Conservation (phyloP, 1,140 invertebrate genomes). For the Megalopta genalis region DNA sequence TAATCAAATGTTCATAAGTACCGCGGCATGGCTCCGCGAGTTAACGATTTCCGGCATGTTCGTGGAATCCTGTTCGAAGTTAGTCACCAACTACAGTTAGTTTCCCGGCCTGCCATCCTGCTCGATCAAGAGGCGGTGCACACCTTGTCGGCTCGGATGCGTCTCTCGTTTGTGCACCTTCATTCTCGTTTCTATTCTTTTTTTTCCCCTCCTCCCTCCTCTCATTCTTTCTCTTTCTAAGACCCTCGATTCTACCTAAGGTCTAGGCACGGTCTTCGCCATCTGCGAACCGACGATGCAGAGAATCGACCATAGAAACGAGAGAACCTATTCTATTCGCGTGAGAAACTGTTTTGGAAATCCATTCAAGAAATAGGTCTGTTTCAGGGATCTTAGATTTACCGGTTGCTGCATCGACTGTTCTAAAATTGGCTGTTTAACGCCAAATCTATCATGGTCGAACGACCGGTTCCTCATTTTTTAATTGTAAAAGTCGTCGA, state of each 20-base stretch:
- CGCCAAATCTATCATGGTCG: no score
- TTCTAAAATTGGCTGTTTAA: no score
- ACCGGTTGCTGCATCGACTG: no score
- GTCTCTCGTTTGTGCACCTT: conserved; percentile 36
- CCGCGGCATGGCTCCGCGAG: conserved; percentile 20
- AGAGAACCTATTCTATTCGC: conserved; percentile 2
- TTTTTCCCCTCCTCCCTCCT: not conserved
- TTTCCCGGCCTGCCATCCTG: conserved; percentile 50
- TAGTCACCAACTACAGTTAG: conserved; percentile 65
- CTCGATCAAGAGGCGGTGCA: conserved; percentile 49
- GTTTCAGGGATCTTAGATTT: no score
- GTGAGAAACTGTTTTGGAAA: not conserved
- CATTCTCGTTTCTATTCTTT: not conserved
- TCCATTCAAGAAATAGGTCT: no score
- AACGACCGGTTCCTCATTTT: no score
- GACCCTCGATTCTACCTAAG: conserved; percentile 10
- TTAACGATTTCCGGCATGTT: conserved; percentile 57
- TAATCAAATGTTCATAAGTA: conserved; percentile 38
- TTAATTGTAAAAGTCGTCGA: no score
- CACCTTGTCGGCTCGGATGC: conserved; percentile 44
- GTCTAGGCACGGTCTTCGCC: conserved; percentile 32
- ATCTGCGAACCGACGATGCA: not conserved
- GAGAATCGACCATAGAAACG: not conserved
- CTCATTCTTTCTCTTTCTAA: conserved; percentile 13
- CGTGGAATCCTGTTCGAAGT: conserved; percentile 57